Evolutionary conservation across 2,113 vertebrate species (phyloP).

Genomic region (Ophiodon elongatus): DNA sequence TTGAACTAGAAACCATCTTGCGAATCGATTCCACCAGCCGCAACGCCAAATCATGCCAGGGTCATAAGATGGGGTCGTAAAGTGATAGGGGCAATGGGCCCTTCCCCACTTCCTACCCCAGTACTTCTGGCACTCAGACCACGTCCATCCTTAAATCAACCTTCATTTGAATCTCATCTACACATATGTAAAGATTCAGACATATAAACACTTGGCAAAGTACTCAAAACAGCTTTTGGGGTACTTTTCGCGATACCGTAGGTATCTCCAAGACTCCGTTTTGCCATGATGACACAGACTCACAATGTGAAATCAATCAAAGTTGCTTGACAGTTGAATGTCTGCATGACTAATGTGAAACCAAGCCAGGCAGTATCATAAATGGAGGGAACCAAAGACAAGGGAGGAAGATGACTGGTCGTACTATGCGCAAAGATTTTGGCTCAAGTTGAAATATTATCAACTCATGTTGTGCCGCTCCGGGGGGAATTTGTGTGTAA

Average conservation of each 20-base stretch:
- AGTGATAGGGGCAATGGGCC: background rate
- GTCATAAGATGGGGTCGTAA: background rate
- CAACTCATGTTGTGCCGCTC: background rate
- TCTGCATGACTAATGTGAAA: background rate
- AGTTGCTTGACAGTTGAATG: background rate
- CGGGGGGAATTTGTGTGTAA: rapidly evolving
- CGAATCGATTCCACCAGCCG: background rate
- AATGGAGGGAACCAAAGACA: background rate
- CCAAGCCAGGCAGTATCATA: background rate
- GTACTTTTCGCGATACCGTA: too few relatives aligned
- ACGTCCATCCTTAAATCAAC: background rate
- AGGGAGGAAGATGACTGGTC: background rate
- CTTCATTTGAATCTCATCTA: background rate
- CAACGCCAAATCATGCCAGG: background rate
- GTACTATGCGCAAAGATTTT: background rate
- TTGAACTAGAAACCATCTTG: background rate
- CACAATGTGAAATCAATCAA: background rate
- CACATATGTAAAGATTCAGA: background rate
- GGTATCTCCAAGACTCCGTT: too few relatives aligned
- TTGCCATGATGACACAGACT: too few relatives aligned
- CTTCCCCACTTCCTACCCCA: background rate
- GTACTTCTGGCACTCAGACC: background rate
- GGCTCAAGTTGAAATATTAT: background rate
- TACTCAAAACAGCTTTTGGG: too few relatives aligned
- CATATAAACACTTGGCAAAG: too few relatives aligned